Conservation (phyloP, 2,797 vertebrate species). For the Todus mexicanus region DNA sequence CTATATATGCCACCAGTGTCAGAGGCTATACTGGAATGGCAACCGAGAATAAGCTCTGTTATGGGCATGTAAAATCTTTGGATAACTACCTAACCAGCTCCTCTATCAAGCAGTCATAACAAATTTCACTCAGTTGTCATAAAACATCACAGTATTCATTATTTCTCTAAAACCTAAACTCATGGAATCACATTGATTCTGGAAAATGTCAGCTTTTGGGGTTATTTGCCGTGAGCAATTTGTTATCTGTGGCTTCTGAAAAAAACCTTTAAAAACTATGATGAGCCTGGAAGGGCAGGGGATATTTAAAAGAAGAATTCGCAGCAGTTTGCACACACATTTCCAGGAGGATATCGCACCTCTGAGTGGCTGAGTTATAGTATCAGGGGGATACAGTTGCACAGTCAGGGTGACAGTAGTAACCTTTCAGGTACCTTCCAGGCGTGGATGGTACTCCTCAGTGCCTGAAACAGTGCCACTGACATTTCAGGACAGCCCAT, state of each 20-base stretch:
- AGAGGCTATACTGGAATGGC: neutral
- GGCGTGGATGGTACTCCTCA: fast-evolving
- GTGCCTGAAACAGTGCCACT: neutral
- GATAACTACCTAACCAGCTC: neutral
- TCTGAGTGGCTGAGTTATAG: fast-evolving
- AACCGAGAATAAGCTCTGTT: neutral
- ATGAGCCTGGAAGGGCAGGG: neutral
- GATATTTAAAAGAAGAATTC: neutral
- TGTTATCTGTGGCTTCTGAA: neutral
- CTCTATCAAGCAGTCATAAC: neutral
- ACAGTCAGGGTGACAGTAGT: neutral
- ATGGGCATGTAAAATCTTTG: neutral
- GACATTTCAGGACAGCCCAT: neutral
- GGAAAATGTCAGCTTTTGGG: neutral
- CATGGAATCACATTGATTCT: neutral
- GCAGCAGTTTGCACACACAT: neutral
- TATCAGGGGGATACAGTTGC: neutral
- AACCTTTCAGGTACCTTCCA: fast-evolving
- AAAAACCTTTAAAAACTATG: neutral
- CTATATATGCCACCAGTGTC: neutral
- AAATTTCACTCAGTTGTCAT: neutral
- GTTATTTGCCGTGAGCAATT: neutral
- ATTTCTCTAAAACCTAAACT: neutral
- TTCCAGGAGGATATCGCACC: neutral
- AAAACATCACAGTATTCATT: neutral